These are phyloP conservation scores for Pteronotus mesoamericanus DNA, from an alignment of 2,797 vertebrate species.

Conservation along the genomic window DNA sequence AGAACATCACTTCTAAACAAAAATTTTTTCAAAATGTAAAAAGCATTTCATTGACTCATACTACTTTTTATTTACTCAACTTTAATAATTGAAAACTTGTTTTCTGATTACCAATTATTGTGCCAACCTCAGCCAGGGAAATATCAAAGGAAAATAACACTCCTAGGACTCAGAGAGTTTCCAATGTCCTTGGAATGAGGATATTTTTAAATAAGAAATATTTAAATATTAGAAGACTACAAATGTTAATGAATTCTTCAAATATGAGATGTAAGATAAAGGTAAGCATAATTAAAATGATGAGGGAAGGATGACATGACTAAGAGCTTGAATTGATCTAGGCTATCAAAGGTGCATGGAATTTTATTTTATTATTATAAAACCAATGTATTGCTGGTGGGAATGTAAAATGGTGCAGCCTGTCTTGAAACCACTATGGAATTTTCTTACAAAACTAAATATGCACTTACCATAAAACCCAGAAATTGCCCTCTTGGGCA, in stretches of 20 bases:
- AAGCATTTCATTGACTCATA: background rate
- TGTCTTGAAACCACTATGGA: background rate
- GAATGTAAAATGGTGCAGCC: background rate
- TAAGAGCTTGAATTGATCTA: background rate
- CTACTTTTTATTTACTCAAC: background rate
- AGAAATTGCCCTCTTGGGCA: background rate
- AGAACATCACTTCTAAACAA: background rate
- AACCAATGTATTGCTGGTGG: background rate
- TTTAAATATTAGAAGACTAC: background rate
- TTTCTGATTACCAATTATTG: background rate
- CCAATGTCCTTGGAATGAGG: background rate
- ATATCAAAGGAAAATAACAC: background rate
- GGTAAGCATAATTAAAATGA: background rate
- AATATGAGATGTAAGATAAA: background rate
- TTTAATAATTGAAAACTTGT: background rate
- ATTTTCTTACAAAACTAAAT: background rate
- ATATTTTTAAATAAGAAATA: background rate
- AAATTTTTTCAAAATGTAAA: slow-evolving; percentile 5
- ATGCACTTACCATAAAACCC: background rate
- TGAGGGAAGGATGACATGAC: background rate
- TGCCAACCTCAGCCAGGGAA: background rate
- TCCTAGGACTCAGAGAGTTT: background rate
- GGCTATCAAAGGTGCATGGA: background rate
- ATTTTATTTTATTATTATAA: background rate
- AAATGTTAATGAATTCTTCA: background rate